A percentile compares a stretch with the other conserved stretches of the same genome.
phyloP scores from a whole-genome alignment of 1,140 invertebrate species.

The Drosophila equinoxialis region DNA sequence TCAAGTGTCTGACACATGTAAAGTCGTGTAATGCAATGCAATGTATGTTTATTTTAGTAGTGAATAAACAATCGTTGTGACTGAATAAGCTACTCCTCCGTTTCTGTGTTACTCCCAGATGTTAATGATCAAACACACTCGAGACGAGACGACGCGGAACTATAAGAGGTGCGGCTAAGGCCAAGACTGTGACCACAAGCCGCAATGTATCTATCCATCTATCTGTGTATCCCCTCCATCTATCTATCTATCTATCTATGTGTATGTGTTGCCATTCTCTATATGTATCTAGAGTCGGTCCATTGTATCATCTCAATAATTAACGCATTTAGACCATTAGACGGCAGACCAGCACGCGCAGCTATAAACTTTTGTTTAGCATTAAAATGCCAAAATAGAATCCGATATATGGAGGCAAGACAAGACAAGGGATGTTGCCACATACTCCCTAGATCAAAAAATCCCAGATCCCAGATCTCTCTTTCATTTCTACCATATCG shows the following conservation, averaged over 20 bases:
- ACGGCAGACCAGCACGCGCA: conserved; percentile 54
- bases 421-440: conserved; percentile 16
- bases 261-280: conserved; percentile 9
- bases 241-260: conserved; percentile 16
- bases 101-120: conserved; percentile 27
- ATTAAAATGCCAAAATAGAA: conserved; percentile 49
- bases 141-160: conserved; percentile 33
- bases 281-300: conserved; percentile 19
- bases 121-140: conserved; percentile 65
- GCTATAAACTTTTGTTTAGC: conserved; percentile 58
- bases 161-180: neutral
- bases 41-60: neutral
- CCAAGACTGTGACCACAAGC: conserved; percentile 38
- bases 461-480: too few species aligned
- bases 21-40: neutral
- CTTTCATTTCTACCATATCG: neutral
- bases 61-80: conserved; percentile 20
- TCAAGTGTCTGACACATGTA: neutral
- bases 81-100: conserved; percentile 26
- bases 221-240: conserved; percentile 15
- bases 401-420: neutral
- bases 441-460: conserved; percentile 11
- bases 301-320: conserved; percentile 59
- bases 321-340: conserved; percentile 69
- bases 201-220: conserved; percentile 30